phyloP scores from a whole-genome alignment of 2,113 vertebrate species.

The Mus musculus region GRCm39 chr12:79524501-79525000 shows the following conservation, averaged over 20 bases:
- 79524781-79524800: background rate
- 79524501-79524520: slow-evolving; percentile 2
- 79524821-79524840: background rate
- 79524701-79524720: background rate
- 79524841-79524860: background rate
- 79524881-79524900: background rate
- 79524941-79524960: background rate
- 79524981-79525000: background rate
- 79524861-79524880: background rate
- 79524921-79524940: background rate
- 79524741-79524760: background rate
- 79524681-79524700: background rate
- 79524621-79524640: slow-evolving; percentile 32
- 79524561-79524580: background rate
- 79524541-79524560: background rate
- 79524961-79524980: background rate
- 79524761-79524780: background rate
- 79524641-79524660: background rate
- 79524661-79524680: background rate
- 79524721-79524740: background rate
- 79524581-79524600: background rate
- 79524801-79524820: background rate
- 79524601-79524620: background rate
- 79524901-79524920: background rate
- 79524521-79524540: background rate